A percentile compares a stretch with the other conserved stretches of the same genome.
These are phyloP conservation scores for Drosophila parvula DNA, from an alignment of 1,140 invertebrate species.

Conservation along the genomic window DNA sequence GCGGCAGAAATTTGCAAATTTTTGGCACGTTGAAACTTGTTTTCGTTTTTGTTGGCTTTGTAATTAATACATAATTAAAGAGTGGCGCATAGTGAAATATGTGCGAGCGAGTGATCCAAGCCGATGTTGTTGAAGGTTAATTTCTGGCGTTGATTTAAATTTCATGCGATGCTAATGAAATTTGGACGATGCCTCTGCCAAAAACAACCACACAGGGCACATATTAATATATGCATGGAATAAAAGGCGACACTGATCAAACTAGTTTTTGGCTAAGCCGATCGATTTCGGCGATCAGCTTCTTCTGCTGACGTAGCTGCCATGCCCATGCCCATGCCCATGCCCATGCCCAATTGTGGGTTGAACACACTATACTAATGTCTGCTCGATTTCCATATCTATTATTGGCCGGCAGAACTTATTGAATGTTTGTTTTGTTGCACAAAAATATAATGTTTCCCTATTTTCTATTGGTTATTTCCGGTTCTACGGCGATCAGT, in stretches of 20 bases:
- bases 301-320: conserved; percentile 43
- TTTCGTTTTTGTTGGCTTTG: conserved; percentile 54
- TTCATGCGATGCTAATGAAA: conserved; percentile 62
- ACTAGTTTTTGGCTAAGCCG: conserved; percentile 44
- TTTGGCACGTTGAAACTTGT: conserved; percentile 56
- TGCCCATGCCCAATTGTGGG: conserved; percentile 18
- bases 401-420: conserved; percentile 12
- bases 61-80: conserved; percentile 63
- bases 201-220: conserved; percentile 13
- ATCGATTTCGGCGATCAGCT: conserved; percentile 16
- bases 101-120: conserved; percentile 47
- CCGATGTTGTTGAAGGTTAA: conserved; percentile 58
- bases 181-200: conserved; percentile 48
- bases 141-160: conserved; percentile 60
- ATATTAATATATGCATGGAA: conserved; percentile 44
- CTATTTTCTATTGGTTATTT: conserved; percentile 5
- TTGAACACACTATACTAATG: conserved; percentile 21
- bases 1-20: conserved; percentile 45
- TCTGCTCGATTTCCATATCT: conserved; percentile 32
- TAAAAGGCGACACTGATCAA: conserved; percentile 48
- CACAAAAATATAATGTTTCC: neutral
- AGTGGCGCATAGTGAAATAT: conserved; percentile 61
- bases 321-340: conserved; percentile 38
- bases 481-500: neutral
- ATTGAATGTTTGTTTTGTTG: neutral